Evolutionary conservation across 64 coral and sea anemone species (phyloP), one percentile per base, ranked within the genome.

Genomic region (Hydrozoanthus tunicans): DNA sequence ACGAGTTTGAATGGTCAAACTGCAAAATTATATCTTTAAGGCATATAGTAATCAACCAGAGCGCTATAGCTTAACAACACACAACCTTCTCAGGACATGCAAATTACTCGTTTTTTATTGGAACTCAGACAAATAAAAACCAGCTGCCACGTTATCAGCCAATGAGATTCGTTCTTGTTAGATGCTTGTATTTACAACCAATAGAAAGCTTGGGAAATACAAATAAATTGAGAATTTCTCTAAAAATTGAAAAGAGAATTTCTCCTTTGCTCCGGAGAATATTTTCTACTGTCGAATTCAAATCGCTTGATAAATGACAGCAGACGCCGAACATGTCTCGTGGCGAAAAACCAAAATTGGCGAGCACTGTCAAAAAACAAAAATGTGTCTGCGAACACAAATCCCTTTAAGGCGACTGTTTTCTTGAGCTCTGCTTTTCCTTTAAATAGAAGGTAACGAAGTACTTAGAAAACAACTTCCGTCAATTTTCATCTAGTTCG

Each of bases 101-200:
- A 88, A 88, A 88, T 88, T 88, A 56, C 27, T 59, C 12, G 6
- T 66, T 32, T 73, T 75, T 88, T 88, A 74, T 88, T 73, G 20
- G 53, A 70, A 72, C 6, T 71, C 10, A 13, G 56, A 73, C 53
- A 86, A 86, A 88, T 54, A 73, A n/a, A 74, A 59, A 88, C 84
- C 84, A 88, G 84, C 84, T 88, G 84, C 84, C 84, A 88, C 65
- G 24, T 13, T n/a, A 88, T 15, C 10, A 60, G 7, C 84, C 84
- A 88, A 88, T 88, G 68, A 88, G 5, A 58, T 60, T 12, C 23
- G 7, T 43, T 59, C 56, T 73, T 88, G 20, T 23, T 27, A 12
- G 69, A 10, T 13, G 20, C 24, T 51, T 88, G 25, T 59, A 27
- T 15, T 88, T 32, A 9, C 23, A 58, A 27, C 84, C 69, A 88